Conservation (phyloP, 2,113 vertebrate species). For the Hystrix cristata region DNA sequence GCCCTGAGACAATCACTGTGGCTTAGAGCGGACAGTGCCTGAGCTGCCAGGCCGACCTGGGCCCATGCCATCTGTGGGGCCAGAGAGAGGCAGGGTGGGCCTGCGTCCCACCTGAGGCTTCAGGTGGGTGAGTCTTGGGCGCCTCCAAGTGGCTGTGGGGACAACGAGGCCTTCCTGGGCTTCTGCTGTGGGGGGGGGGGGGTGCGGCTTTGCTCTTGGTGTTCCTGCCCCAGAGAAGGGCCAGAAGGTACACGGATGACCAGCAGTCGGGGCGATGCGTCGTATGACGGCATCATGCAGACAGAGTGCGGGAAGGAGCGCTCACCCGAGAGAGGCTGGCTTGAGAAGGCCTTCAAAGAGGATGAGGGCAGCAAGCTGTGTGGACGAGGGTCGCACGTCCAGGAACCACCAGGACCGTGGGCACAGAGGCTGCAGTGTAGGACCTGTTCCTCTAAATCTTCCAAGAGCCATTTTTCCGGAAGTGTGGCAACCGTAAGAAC, state of each 20-base stretch:
- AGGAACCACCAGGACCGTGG: not conserved
- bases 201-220: not conserved
- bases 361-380: rapidly evolving
- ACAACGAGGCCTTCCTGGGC: not conserved
- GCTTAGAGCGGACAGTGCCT: not conserved
- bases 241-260: not conserved
- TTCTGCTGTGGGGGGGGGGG: not conserved
- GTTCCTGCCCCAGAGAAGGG: not conserved
- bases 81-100: not conserved
- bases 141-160: rapidly evolving
- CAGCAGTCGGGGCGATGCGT: not conserved
- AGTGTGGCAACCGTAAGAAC: rapidly evolving
- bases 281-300: no score
- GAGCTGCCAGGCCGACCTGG: not conserved
- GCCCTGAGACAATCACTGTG: not conserved
- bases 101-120: not conserved
- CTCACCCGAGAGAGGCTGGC: not conserved
- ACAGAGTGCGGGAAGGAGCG: not conserved
- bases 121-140: not conserved
- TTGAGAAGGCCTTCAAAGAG: not conserved
- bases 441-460: not conserved
- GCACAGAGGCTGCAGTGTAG: not conserved
- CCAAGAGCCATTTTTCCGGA: not conserved
- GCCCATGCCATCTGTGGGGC: not conserved
- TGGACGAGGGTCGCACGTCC: not conserved